These are phyloP conservation scores for Notechis scutatus DNA, from an alignment of 2,113 vertebrate genomes.

Conservation along the genomic window DNA sequence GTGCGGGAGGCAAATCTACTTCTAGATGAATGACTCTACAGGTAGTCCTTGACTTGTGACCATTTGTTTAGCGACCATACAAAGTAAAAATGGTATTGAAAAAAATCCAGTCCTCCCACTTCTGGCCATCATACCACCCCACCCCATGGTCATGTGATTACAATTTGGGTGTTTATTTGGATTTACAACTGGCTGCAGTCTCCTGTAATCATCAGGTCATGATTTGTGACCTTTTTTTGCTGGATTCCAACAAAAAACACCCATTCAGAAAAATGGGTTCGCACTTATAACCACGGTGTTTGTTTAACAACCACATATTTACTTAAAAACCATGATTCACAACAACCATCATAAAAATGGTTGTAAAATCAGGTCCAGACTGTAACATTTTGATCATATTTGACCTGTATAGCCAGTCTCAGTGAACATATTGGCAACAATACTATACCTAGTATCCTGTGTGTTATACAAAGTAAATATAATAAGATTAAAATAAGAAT, in stretches of 20 bases:
- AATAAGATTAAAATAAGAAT: slow-evolving; percentile 40
- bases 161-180: not conserved
- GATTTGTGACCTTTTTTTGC: not conserved
- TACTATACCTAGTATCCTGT: slow-evolving; percentile 24
- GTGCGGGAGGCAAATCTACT: slow-evolving; percentile 13
- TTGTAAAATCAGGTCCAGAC: not conserved
- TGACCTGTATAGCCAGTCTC: not conserved
- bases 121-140: no score
- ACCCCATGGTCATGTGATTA: not conserved
- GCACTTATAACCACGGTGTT: not conserved
- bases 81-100: no score
- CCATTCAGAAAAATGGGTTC: not conserved
- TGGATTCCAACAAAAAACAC: not conserved
- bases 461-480: slow-evolving; percentile 37
- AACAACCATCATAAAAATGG: not conserved
- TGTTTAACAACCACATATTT: not conserved
- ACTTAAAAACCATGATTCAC: not conserved
- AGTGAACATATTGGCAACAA: slow-evolving; percentile 23
- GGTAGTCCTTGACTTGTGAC: not conserved
- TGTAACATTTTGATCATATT: not conserved
- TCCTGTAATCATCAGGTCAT: not conserved
- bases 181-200: not conserved
- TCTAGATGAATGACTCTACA: not conserved
- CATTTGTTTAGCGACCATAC: no score
- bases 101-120: no score